Evolutionary conservation across 2,888 invertebrate genomes (phyloP).

Genomic region (Papilio elwesi): DNA sequence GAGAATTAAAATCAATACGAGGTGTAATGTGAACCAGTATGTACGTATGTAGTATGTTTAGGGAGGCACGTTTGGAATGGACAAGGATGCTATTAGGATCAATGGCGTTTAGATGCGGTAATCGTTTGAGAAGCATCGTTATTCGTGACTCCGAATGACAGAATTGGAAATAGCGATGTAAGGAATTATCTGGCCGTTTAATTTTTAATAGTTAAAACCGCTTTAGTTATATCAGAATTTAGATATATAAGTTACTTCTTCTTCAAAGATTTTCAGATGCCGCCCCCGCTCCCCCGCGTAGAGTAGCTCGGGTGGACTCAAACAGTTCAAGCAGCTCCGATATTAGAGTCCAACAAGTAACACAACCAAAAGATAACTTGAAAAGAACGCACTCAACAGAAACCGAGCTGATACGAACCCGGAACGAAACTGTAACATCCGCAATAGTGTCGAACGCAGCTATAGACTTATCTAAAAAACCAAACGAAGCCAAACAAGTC

Average conservation of each 20-base stretch:
- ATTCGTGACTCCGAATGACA: too few species aligned
- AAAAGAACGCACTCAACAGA: conserved; percentile 57
- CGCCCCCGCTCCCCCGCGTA: conserved; percentile 56
- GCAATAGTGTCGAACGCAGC: conserved; percentile 57
- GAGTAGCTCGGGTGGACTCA: conserved; percentile 70
- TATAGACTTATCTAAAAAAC: conserved; percentile 63
- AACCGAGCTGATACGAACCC: conserved; percentile 53
- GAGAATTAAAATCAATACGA: too few species aligned
- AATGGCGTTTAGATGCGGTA: too few species aligned
- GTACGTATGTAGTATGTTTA: too few species aligned
- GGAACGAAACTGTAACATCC: conserved; percentile 59
- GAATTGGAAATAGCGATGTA: too few species aligned
- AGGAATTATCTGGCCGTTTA: too few species aligned
- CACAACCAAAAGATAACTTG: conserved; percentile 52
- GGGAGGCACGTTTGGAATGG: too few species aligned
- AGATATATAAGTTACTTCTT: neutral
- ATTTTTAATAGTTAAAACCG: too few species aligned
- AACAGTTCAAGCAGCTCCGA: conserved; percentile 71
- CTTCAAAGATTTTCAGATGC: conserved; percentile 66
- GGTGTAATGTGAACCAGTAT: too few species aligned
- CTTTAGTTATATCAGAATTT: too few species aligned
- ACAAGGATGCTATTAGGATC: too few species aligned
- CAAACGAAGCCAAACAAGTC: conserved; percentile 54
- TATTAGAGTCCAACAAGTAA: conserved; percentile 50
- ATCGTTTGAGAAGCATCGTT: too few species aligned